phyloP scores from a whole-genome alignment of 1,140 invertebrate genomes.

The Hermetia illucens region DNA sequence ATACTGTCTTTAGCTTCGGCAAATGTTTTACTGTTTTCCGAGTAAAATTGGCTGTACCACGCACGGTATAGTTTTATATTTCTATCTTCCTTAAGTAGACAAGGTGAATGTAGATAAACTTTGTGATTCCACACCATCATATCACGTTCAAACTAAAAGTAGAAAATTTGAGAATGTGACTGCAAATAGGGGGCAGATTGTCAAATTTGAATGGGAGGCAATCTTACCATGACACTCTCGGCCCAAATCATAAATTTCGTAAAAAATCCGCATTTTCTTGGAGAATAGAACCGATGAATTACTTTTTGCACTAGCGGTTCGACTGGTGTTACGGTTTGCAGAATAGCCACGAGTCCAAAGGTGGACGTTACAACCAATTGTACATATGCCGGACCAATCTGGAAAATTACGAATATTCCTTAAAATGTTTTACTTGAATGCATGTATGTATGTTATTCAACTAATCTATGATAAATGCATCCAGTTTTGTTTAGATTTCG shows the following conservation, averaged over 20 bases:
- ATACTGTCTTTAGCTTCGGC: constrained; percentile 20
- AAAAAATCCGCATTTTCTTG: constrained; percentile 41
- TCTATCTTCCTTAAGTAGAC: constrained; percentile 61
- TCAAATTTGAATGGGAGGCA: constrained; percentile 1
- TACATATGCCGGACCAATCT: constrained; percentile 73
- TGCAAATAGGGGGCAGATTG: neutral
- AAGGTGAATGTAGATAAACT: constrained; percentile 51
- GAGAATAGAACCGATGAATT: constrained; percentile 57
- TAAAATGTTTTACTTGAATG: too few relatives aligned
- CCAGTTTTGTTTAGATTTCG: too few relatives aligned
- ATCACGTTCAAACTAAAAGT: constrained; percentile 65
- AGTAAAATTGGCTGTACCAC: constrained; percentile 84
- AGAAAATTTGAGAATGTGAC: neutral
- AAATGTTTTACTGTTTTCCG: constrained; percentile 52
- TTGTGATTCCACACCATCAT: constrained; percentile 84
- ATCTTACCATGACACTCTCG: constrained; percentile 60
- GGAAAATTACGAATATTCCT: too few relatives aligned
- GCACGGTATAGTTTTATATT: constrained; percentile 53
- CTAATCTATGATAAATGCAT: too few relatives aligned
- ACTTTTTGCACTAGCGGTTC: constrained; percentile 65
- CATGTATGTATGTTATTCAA: too few relatives aligned
- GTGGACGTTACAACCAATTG: constrained; percentile 46
- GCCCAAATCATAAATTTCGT: constrained; percentile 51
- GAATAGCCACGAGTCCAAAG: constrained; percentile 49
- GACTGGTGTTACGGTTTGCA: constrained; percentile 68